A percentile compares a stretch with the other conserved stretches of the same genome.
Conservation (phyloP, 2,797 vertebrate species). For the Manis crassicaudata region DNA sequence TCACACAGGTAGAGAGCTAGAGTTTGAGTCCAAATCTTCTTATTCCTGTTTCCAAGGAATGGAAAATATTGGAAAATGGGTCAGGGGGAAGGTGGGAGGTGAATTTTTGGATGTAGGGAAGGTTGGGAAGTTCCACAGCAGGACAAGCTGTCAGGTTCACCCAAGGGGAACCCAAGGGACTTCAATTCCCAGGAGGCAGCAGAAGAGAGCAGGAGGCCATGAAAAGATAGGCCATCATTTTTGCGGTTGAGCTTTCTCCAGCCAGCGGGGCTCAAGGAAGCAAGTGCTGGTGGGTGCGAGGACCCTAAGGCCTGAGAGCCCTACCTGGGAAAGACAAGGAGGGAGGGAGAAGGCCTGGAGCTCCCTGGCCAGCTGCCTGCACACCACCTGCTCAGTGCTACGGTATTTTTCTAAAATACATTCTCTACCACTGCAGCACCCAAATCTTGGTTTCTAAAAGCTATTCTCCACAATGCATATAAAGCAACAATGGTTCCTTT, state of each 20-base stretch:
- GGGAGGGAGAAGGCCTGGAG: neutral
- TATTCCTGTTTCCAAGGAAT: neutral
- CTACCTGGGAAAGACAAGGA: neutral
- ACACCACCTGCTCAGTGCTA: neutral
- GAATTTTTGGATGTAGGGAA: neutral
- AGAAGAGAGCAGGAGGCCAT: neutral
- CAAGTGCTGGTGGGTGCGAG: neutral
- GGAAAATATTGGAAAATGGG: neutral
- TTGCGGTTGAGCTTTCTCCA: neutral
- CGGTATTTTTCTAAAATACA: neutral
- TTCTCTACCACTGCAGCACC: neutral
- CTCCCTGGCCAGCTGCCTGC: neutral
- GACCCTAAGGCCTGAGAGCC: neutral
- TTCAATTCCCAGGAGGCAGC: neutral
- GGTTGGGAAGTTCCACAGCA: neutral
- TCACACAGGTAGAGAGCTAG: neutral
- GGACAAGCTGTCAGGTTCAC: neutral
- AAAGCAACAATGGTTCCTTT: neutral
- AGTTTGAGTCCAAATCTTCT: neutral
- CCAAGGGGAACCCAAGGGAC: neutral
- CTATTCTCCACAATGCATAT: neutral
- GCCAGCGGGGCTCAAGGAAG: neutral
- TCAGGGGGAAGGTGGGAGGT: no score
- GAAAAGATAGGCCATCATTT: neutral
- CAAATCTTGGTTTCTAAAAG: neutral